These are phyloP conservation scores for Caenorhabditis angaria DNA, from an alignment of 2,888 invertebrate genomes.

Conservation along the genomic window DNA sequence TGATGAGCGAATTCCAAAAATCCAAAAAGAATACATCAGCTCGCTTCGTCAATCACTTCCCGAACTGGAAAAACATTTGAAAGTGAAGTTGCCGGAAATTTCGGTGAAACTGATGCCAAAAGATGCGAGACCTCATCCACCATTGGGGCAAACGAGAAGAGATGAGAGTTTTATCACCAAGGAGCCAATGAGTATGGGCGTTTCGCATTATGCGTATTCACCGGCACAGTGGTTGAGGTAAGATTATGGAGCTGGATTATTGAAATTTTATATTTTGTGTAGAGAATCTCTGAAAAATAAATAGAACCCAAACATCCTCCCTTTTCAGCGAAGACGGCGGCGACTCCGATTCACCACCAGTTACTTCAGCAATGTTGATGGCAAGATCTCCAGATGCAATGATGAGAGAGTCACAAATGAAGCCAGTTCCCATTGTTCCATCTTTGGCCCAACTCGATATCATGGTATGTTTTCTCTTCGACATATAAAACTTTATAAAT, in stretches of 20 bases:
- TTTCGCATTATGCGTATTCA: conserved; percentile 41
- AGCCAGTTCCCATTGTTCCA: conserved; percentile 32
- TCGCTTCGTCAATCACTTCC: conserved; percentile 39
- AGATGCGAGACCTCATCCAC: conserved; percentile 17
- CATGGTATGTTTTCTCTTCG: not conserved
- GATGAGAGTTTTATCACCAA: conserved; percentile 66
- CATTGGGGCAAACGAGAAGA: conserved; percentile 30
- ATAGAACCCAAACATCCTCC: too few relatives aligned
- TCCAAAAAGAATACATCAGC: conserved; percentile 56
- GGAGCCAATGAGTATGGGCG: conserved; percentile 53
- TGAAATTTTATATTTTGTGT: not conserved
- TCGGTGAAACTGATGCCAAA: conserved; percentile 16
- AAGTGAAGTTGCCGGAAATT: conserved; percentile 33
- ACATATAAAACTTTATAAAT: too few relatives aligned
- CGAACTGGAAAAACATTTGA: conserved; percentile 29
- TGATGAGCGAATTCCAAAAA: conserved; percentile 59
- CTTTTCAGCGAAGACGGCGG: conserved; percentile 54
- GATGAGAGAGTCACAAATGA: conserved; percentile 21
- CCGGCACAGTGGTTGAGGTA: conserved; percentile 57
- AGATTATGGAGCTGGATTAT: not conserved
- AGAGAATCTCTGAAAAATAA: not conserved
- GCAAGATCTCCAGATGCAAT: conserved; percentile 40
- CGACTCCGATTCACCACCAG: conserved; percentile 54
- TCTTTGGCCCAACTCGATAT: conserved; percentile 31
- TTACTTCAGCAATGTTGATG: conserved; percentile 41